Evolutionary conservation across 1,140 invertebrate species (phyloP).

Genomic region (Caerostris extrusa): DNA sequence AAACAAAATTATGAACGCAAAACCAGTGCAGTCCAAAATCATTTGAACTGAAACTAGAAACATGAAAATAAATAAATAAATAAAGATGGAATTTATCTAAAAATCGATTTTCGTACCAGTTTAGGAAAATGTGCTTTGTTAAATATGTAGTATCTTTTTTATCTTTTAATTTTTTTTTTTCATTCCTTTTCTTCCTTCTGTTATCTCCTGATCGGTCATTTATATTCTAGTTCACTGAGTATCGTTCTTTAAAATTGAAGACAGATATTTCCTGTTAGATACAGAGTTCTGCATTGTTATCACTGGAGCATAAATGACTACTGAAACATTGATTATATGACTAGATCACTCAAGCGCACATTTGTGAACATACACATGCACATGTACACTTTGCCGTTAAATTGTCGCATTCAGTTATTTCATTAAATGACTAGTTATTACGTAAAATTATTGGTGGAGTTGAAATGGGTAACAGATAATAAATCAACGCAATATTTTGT

Average conservation of each 20-base stretch:
- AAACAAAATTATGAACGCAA: not conserved
- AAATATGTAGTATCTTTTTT: not conserved
- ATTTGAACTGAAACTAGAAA: not conserved
- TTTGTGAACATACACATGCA: too few relatives aligned
- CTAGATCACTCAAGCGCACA: too few relatives aligned
- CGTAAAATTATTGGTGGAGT: too few relatives aligned
- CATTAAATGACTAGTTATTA: too few relatives aligned
- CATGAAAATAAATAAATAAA: not conserved
- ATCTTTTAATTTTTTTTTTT: not conserved
- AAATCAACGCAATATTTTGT: too few relatives aligned
- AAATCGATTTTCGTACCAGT: not conserved
- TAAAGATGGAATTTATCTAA: not conserved
- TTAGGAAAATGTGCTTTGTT: not conserved
- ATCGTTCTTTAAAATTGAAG: not conserved
- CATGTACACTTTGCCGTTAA: too few relatives aligned
- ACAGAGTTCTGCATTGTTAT: too few relatives aligned
- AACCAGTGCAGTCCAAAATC: not conserved
- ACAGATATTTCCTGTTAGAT: too few relatives aligned
- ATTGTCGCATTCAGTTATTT: too few relatives aligned
- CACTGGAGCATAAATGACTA: too few relatives aligned
- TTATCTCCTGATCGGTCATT: not conserved
- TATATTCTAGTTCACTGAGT: not conserved
- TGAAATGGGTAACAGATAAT: too few relatives aligned
- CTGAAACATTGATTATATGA: too few relatives aligned
- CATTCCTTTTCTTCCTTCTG: not conserved